Base-by-base conservation (phyloP, 1,140 invertebrate species). In the Pseudomyrmex pallidus region DNA sequence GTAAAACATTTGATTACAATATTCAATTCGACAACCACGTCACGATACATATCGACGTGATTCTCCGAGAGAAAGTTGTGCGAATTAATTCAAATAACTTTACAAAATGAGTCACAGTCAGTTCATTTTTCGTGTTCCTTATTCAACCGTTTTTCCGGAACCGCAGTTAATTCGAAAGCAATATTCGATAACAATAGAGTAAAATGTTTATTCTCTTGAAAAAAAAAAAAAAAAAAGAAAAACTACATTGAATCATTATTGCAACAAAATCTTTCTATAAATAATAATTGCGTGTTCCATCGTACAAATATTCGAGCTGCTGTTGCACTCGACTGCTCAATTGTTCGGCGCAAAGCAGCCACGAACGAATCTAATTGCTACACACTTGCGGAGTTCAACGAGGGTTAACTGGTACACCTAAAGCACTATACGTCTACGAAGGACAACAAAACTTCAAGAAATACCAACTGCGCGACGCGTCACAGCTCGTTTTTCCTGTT, bases 351-450 rank as follows among this genome's bases (percentile, higher is more conserved):
- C 17, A 61, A 80, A 48, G 44, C 52, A 64, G 13, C 54, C 22
- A 66, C 44, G 50, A 15, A 61, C 54, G n/a, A 35, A 67, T 52
- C n/a, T 74, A 52, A 64, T 67, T 52, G 44, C 17, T 35, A 35
- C 22, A 22, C 46, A 46, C 50, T 59, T 10, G 25, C n/a, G 12
- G 12, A 56, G 59, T 46, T 66, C 35, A 82, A 73, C n/a, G 59
- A 66, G 61, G 70, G 77, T 86, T 64, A 86, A 86, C 52, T 56
- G 68, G 17, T 15, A 20, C 8, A 61, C 64, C 25, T 74, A 64
- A 17, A 72, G 35, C 10, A n/a, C 52, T 20, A 56, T 25, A 63
- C n/a, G 12, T 15, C n/a, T 3, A 13, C 10, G 2, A 50, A 25
- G 74, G 12, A 66, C 35, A 12, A 67, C 62, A 4, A 17, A 77